Percentiles rank a stretch among this genome's conserved stretches.
Evolutionary conservation across 2,113 vertebrate genomes (phyloP).

Genomic region (Nyctereutes procyonoides): DNA sequence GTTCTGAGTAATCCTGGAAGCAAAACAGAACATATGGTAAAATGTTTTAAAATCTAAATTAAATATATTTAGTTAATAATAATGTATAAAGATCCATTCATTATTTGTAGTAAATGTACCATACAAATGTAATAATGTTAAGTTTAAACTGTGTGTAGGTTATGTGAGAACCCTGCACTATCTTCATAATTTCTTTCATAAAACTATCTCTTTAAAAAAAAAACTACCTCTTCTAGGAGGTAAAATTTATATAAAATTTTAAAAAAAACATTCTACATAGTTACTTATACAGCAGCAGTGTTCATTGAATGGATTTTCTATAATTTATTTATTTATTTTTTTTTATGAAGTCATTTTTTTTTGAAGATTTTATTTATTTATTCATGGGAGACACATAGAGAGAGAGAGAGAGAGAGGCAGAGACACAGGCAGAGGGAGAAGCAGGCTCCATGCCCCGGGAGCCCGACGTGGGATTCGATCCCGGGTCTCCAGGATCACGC

Average conservation of each 20-base stretch:
- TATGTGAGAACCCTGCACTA: not conserved
- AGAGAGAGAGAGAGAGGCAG: too few relatives aligned
- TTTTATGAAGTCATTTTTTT: too few relatives aligned
- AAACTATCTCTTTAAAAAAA: not conserved
- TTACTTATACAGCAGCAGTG: not conserved
- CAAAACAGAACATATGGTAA: not conserved
- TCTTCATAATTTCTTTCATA: not conserved
- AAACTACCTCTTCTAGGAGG: not conserved
- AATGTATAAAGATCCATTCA: not conserved
- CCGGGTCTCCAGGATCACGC: too few relatives aligned
- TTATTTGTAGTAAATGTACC: not conserved
- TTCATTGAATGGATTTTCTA: not conserved
- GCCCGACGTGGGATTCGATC: too few relatives aligned
- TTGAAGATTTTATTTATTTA: too few relatives aligned
- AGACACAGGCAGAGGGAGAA: too few relatives aligned
- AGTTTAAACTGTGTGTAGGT: not conserved
- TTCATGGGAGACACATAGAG: too few relatives aligned
- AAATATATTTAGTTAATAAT: not conserved
- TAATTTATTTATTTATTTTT: not conserved
- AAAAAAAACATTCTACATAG: not conserved
- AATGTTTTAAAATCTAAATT: not conserved
- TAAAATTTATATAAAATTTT: not conserved
- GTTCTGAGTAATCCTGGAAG: not conserved
- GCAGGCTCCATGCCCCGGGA: too few relatives aligned
- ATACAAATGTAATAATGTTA: not conserved